Percentiles rank a stretch among this genome's conserved stretches.
Evolutionary conservation across 2,797 vertebrate species (phyloP).

Genomic region (Bryconaethiops microstoma): DNA sequence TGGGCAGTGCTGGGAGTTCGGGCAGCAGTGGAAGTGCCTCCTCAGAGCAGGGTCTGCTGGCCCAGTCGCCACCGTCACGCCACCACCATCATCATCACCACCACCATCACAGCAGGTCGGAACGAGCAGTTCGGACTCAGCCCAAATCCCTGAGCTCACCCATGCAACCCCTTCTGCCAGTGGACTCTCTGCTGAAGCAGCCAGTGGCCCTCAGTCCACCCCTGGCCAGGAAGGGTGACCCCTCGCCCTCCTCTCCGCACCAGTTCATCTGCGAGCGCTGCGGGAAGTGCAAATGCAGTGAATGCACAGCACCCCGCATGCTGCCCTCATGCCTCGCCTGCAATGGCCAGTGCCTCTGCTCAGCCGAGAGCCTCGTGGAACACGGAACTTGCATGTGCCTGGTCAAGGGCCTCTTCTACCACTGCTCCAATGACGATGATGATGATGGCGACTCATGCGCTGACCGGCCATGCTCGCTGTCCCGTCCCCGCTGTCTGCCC

Average conservation of each 20-base stretch:
- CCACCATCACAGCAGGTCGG: slow-evolving; percentile 65
- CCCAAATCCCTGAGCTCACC: slow-evolving; percentile 76
- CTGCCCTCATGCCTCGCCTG: slow-evolving; percentile 92
- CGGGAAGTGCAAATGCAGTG: slow-evolving; percentile 93
- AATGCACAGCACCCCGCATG: slow-evolving; percentile 89
- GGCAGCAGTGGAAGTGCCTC: slow-evolving; percentile 92
- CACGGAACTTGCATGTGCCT: slow-evolving; percentile 97
- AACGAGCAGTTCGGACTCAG: slow-evolving; percentile 86
- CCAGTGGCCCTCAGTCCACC: slow-evolving; percentile 71
- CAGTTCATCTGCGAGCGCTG: slow-evolving; percentile 94
- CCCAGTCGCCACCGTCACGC: slow-evolving; percentile 81
- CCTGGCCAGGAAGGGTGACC: slow-evolving; percentile 74
- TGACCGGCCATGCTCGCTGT: slow-evolving; percentile 94
- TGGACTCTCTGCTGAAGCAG: slow-evolving; percentile 55
- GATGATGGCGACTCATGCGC: slow-evolving; percentile 93
- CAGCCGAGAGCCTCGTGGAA: slow-evolving; percentile 91
- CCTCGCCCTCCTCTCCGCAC: slow-evolving; percentile 76
- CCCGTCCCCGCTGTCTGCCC: slow-evolving; percentile 92
- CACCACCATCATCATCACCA: slow-evolving; percentile 50
- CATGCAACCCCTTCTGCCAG: slow-evolving; percentile 66
- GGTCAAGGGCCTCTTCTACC: slow-evolving; percentile 96
- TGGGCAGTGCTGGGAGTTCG: slow-evolving; percentile 91
- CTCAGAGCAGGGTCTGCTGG: slow-evolving; percentile 90
- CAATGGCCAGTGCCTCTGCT: slow-evolving; percentile 92
- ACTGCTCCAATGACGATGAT: slow-evolving; percentile 91